These are phyloP conservation scores for Theodoxus fluviatilis DNA, from an alignment of 2,888 invertebrate species.

Conservation along the genomic window DNA sequence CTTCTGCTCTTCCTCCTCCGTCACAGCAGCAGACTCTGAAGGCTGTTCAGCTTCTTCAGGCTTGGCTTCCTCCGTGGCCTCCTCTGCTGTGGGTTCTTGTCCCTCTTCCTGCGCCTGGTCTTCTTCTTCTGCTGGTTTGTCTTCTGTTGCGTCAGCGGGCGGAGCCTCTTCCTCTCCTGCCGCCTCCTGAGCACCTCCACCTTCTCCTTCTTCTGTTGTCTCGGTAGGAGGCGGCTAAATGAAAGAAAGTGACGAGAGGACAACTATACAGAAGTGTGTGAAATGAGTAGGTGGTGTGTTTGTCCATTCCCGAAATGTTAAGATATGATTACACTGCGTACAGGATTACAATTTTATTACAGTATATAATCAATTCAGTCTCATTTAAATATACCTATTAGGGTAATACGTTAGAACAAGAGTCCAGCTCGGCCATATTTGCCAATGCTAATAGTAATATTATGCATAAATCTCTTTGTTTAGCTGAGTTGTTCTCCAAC, in stretches of 20 bases:
- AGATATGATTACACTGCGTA: too few relatives aligned
- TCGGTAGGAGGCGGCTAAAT: background rate
- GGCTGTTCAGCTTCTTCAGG: slow-evolving; percentile 27
- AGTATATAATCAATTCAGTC: too few relatives aligned
- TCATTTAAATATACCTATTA: too few relatives aligned
- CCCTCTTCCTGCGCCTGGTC: slow-evolving; percentile 21
- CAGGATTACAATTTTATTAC: too few relatives aligned
- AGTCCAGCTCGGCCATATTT: too few relatives aligned
- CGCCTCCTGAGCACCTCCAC: background rate
- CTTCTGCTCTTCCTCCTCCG: background rate
- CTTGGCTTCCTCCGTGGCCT: slow-evolving; percentile 9
- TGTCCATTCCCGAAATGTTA: too few relatives aligned
- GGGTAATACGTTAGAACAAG: too few relatives aligned
- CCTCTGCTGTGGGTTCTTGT: slow-evolving; percentile 18
- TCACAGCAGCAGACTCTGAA: background rate
- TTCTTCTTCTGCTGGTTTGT: slow-evolving; percentile 8
- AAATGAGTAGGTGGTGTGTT: too few relatives aligned
- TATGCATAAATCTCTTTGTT: too few relatives aligned
- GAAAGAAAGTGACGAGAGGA: slow-evolving; percentile 1
- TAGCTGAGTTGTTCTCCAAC: too few relatives aligned
- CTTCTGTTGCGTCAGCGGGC: background rate
- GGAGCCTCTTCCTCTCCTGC: slow-evolving; percentile 23
- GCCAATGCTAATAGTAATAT: too few relatives aligned
- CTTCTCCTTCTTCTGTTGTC: slow-evolving; percentile 23
- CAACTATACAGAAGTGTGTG: too few relatives aligned